Base-by-base conservation (phyloP, 2,113 vertebrate species). In the Neodon shergylaensis region DNA sequence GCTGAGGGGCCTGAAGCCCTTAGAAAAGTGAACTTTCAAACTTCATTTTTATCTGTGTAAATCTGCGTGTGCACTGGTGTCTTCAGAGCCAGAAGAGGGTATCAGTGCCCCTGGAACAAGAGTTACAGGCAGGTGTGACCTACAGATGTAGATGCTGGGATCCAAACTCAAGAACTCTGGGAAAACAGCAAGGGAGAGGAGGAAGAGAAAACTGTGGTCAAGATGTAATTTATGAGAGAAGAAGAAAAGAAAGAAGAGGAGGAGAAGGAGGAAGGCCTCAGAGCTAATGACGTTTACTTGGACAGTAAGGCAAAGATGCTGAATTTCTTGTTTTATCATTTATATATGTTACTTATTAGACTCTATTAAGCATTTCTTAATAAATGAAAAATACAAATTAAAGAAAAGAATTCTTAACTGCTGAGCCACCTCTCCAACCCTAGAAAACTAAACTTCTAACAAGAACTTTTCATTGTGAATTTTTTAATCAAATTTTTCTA, bases 381-480 rank as follows among this genome's bases (percentile, higher is more conserved):
- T 91, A 94, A 92, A 81, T 54, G 13, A 58, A 90, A 95, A 72
- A 68, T 58, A 74, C 36, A 88, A 94, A 77, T 78, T 72, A 39
- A 19, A 79, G 54, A 16, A 33, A 79, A 5, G 10, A 24, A 72
- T n/a, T 36, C 21, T 47, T 31, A 31, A 22, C 4, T 44, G 26
- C 39, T 5, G 26, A 65, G 26, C 61, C 82, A 84, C 14, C 39
- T 65, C 39, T 44, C 58, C 26, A 84, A 84, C 61, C n/a, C 82
- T 65, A 63, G 8, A 42, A 47, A 85, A 66, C 17, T 66, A 28
- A 85, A 44, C 26, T 65, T 66, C 17, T 85, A 44, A 66, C 33
- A 85, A 70, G 33, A 22, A 70, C 44, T 52, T 52, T 68, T 72
- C 21, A 52, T n/a, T 61, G 2, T 0, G 28, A 58, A 22, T 5